A percentile compares a stretch with the other conserved stretches of the same genome.
Conservation (phyloP, 2,888 invertebrate genomes). For the Drosophila vallismaia region DNA sequence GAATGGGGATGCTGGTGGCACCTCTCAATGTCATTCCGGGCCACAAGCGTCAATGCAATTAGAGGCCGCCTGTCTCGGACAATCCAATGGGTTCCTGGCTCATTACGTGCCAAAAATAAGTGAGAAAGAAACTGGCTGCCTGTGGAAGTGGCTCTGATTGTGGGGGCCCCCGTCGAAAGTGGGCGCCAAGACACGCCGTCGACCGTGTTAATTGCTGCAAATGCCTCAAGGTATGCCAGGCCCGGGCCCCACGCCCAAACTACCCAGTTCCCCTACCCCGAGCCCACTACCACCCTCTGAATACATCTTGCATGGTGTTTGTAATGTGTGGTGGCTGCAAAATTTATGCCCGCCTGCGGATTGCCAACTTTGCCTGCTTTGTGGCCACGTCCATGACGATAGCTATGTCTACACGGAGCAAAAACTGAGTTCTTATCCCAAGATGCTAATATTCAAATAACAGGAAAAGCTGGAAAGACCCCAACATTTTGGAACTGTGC, state of each 20-base stretch:
- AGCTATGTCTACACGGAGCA: slow-evolving; percentile 10
- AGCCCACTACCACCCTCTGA: slow-evolving; percentile 9
- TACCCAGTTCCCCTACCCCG: slow-evolving; percentile 6
- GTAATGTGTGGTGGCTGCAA: slow-evolving; percentile 41
- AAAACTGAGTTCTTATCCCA: neutral
- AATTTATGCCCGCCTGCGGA: slow-evolving; percentile 66
- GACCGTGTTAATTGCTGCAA: slow-evolving; percentile 78
- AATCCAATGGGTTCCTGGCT: slow-evolving; percentile 62
- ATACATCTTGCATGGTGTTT: slow-evolving; percentile 11
- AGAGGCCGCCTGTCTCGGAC: slow-evolving; percentile 51
- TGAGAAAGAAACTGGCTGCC: slow-evolving; percentile 35
- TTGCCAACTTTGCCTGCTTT: slow-evolving; percentile 35
- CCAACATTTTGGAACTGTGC: neutral
- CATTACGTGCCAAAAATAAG: slow-evolving; percentile 69
- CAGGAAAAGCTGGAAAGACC: neutral
- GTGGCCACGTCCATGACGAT: slow-evolving; percentile 26
- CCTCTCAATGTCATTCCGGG: slow-evolving; percentile 56
- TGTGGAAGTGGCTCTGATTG: slow-evolving; percentile 43
- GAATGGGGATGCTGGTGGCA: neutral
- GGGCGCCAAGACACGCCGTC: slow-evolving; percentile 77
- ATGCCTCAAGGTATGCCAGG: slow-evolving; percentile 69
- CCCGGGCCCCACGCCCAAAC: slow-evolving; percentile 34
- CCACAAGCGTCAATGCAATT: slow-evolving; percentile 76
- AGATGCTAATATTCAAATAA: neutral
- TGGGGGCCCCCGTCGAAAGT: slow-evolving; percentile 53